Conservation (phyloP, 2,113 vertebrate genomes). For the Aplodontia rufa region DNA sequence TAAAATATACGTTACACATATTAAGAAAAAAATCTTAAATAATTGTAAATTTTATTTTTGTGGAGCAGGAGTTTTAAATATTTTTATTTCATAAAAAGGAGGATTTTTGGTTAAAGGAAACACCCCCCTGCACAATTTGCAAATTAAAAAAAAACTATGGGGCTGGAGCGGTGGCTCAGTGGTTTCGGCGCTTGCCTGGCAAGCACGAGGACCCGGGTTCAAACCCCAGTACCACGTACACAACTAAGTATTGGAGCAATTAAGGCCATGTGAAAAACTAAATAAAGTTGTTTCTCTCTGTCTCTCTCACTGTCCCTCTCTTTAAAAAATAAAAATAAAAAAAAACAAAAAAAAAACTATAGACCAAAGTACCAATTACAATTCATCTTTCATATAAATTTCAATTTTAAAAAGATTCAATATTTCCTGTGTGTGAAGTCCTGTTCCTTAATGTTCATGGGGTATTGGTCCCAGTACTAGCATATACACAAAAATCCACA, state of each 20-base stretch:
- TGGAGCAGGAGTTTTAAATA: constrained; percentile 21
- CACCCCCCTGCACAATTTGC: neutral
- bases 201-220: too few species aligned
- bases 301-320: too few species aligned
- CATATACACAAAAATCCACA: neutral
- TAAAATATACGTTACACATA: neutral
- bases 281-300: too few species aligned
- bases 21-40: constrained; percentile 34
- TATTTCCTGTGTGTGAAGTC: neutral
- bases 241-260: too few species aligned
- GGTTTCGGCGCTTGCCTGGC: too few species aligned
- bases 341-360: neutral
- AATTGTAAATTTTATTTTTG: constrained; percentile 38
- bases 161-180: too few species aligned
- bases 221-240: too few species aligned
- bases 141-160: constrained; percentile 10
- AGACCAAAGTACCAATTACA: neutral
- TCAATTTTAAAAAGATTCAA: neutral
- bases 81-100: constrained; percentile 33
- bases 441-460: neutral
- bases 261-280: too few species aligned
- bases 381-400: constrained; percentile 36
- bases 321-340: neutral
- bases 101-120: constrained; percentile 52
- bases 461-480: neutral